Evolutionary conservation across 2,888 invertebrate genomes (phyloP), one percentile per base, ranked within the genome.

Genomic region (Charanyca ferruginea): DNA sequence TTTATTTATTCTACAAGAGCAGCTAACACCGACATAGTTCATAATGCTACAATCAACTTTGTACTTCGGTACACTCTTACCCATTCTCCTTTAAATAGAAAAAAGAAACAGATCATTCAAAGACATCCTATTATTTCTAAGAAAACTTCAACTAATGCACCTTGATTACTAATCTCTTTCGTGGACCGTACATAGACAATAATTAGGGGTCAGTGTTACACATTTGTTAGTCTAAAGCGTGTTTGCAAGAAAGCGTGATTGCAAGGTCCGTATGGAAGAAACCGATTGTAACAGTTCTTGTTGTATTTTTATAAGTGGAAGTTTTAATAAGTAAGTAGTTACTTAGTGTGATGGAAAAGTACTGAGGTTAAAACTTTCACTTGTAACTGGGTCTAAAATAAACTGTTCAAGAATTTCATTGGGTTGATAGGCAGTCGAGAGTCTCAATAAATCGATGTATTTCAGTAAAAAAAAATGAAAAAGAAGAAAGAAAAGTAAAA

Each of bases 201-300:
- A 61, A 66, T 66, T 54, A 52, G 52, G 45, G 67, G 76, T 78
- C 73, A 80, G 53, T 71, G 67, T 70, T 41, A 67, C 60, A 63
- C 62, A 57, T 60, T 66, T 65, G 73, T 66, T 45, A 69, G 68
- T 65, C 47, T 32, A 57, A 57, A 66, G 35, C 53, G 47, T 22
- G 60, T 59, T 52, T n/a, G 38, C n/a, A 48, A n/a, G 51, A 41
- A 22, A 63, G 52, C 61, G n/a, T n/a, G n/a, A n/a, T n/a, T n/a
- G n/a, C n/a, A n/a, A n/a, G n/a, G n/a, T 77, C 60, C 47, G 64
- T 65, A 51, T 71, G 18, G 47, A 44, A 55, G 69, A 73, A 66
- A 77, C 61, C 28, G 52, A 62, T 45, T 41, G 61, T 62, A 62
- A 32, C 63, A 35, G 28, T 53, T 63, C 20, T 9, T 38, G 13